A percentile compares a stretch with the other conserved stretches of the same genome.
Conservation (phyloP, 2,797 vertebrate species). For the Girardinus metallicus region DNA sequence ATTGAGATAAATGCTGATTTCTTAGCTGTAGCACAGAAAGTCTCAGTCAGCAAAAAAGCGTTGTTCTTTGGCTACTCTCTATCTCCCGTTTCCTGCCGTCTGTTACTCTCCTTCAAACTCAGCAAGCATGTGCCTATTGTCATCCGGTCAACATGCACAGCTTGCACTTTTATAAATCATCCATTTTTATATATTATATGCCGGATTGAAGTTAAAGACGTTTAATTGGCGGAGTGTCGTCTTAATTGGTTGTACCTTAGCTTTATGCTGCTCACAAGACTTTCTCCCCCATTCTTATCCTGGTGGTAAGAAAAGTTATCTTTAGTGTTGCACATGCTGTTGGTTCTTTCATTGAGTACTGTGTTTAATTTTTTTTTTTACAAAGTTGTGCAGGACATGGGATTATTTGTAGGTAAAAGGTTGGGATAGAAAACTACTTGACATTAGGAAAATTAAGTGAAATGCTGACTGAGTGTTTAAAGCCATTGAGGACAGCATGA, state of each 20-base stretch:
- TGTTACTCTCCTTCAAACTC: slow-evolving; percentile 15
- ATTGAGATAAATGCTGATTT: neutral
- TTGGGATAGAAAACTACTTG: neutral
- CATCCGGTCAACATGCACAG: slow-evolving; percentile 61
- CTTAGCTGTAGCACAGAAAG: slow-evolving; percentile 1
- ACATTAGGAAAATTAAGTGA: neutral
- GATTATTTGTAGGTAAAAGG: neutral
- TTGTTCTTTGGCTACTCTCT: slow-evolving; percentile 3
- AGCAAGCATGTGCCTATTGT: slow-evolving; percentile 35
- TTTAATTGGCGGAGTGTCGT: slow-evolving; percentile 34
- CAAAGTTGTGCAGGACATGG: neutral
- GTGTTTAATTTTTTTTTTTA: neutral
- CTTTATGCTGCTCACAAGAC: neutral
- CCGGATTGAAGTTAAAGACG: slow-evolving; percentile 33
- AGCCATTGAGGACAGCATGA: neutral
- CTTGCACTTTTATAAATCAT: slow-evolving; percentile 77
- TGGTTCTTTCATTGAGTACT: neutral
- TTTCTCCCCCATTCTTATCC: neutral
- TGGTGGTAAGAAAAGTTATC: neutral
- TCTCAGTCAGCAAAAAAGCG: slow-evolving; percentile 4
- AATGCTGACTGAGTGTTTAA: neutral
- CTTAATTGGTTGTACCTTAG: slow-evolving; percentile 14
- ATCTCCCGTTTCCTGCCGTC: slow-evolving; percentile 8
- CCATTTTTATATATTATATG: slow-evolving; percentile 74
- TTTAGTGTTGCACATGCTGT: neutral